Percentiles rank a stretch among this genome's conserved stretches.
These are phyloP conservation scores for Lagenorhynchus albirostris DNA, from an alignment of 2,113 vertebrate species.

Conservation along the genomic window DNA sequence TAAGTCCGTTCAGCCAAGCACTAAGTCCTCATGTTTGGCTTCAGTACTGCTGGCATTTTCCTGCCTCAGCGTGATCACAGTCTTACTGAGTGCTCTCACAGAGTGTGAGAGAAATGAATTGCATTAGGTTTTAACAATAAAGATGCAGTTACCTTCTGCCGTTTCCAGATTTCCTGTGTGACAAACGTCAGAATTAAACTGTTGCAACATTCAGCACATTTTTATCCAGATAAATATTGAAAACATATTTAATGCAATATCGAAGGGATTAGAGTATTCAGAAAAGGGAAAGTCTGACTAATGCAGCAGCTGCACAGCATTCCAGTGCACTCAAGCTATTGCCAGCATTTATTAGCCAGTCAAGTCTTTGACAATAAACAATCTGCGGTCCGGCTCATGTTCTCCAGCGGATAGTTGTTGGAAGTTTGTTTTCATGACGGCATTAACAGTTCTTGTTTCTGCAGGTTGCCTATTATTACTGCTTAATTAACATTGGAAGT, in stretches of 20 bases:
- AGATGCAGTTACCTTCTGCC: constrained; percentile 74
- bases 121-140: constrained; percentile 39
- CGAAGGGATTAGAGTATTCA: constrained; percentile 83
- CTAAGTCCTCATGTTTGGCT: constrained; percentile 74
- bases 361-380: constrained; percentile 81
- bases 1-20: constrained; percentile 79
- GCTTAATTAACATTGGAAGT: not conserved
- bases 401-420: constrained; percentile 58
- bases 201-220: constrained; percentile 84
- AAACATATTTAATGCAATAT: constrained; percentile 87
- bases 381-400: constrained; percentile 63
- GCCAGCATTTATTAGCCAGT: constrained; percentile 81
- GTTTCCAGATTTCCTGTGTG: constrained; percentile 75
- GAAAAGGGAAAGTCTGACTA: constrained; percentile 86
- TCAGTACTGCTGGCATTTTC: constrained; percentile 63
- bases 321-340: constrained; percentile 75
- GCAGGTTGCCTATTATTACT: not conserved
- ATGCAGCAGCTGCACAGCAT: constrained; percentile 80
- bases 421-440: constrained; percentile 47
- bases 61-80: constrained; percentile 37
- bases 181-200: constrained; percentile 78
- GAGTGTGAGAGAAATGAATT: not conserved
- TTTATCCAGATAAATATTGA: constrained; percentile 87
- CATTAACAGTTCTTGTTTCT: constrained; percentile 54
- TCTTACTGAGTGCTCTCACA: not conserved